Conservation (phyloP, 2,888 invertebrate species). For the Acleris holmiana region DNA sequence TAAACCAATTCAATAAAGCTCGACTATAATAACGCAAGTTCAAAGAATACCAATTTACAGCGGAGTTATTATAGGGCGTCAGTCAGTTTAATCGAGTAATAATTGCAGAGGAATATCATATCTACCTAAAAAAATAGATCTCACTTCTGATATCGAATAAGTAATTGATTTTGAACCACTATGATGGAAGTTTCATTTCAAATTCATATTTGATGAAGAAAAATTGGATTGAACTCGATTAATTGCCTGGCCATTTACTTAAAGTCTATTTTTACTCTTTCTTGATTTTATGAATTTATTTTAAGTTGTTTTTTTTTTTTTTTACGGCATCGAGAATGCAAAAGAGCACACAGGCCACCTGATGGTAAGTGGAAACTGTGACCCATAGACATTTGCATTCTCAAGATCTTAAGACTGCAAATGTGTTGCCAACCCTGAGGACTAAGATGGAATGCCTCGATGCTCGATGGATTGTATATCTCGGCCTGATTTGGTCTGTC, state of each 20-base stretch:
- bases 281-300: no score
- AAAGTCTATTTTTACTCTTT: no score
- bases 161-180: conserved; percentile 25
- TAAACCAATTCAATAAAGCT: not conserved
- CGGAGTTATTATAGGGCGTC: conserved; percentile 16
- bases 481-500: no score
- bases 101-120: conserved; percentile 50
- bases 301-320: no score
- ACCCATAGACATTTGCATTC: no score
- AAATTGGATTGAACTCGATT: not conserved
- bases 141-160: conserved; percentile 18
- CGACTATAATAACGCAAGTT: not conserved
- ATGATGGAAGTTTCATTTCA: not conserved
- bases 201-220: not conserved
- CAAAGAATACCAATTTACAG: conserved; percentile 2
- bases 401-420: no score
- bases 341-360: no score
- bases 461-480: no score
- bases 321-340: no score
- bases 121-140: conserved; percentile 30
- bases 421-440: no score
- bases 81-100: conserved; percentile 48
- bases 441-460: no score
- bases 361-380: no score
- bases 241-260: not conserved